Evolutionary conservation across 2,113 vertebrate genomes (phyloP).

Genomic region (Cynopterus brachyotis): DNA sequence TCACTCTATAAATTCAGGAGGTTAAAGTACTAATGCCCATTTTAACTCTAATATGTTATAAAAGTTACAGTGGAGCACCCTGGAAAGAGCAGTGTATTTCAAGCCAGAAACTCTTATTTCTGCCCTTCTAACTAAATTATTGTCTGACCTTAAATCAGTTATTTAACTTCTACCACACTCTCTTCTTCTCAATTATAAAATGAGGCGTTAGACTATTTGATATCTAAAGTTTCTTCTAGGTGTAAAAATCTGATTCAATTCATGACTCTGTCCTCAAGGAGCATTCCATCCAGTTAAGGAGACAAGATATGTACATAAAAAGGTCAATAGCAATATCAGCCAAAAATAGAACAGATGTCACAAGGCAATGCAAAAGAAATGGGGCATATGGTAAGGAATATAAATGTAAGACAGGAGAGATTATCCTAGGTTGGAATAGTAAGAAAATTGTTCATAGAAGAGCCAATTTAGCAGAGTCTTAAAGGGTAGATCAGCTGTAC

Average conservation of each 20-base stretch:
- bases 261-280: conserved; percentile 70
- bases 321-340: conserved; percentile 67
- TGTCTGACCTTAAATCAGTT: conserved; percentile 70
- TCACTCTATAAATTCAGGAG: conserved; percentile 17
- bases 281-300: conserved; percentile 67
- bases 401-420: conserved; percentile 30
- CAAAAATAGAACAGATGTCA: conserved; percentile 77
- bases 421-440: not conserved
- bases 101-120: conserved; percentile 53
- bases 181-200: conserved; percentile 65
- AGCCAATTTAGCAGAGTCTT: not conserved
- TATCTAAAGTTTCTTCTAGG: conserved; percentile 69
- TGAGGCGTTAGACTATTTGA: conserved; percentile 46
- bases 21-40: not conserved
- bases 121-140: conserved; percentile 64
- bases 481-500: not conserved
- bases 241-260: conserved; percentile 69
- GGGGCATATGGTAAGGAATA: conserved; percentile 53
- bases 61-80: conserved; percentile 19
- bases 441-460: not conserved
- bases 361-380: conserved; percentile 62
- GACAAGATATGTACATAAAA: conserved; percentile 67
- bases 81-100: conserved; percentile 40
- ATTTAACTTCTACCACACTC: conserved; percentile 54
- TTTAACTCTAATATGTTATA: conserved; percentile 42